Base-by-base conservation (phyloP, 2,113 vertebrate genomes). In the Brevimyrus niger region DNA sequence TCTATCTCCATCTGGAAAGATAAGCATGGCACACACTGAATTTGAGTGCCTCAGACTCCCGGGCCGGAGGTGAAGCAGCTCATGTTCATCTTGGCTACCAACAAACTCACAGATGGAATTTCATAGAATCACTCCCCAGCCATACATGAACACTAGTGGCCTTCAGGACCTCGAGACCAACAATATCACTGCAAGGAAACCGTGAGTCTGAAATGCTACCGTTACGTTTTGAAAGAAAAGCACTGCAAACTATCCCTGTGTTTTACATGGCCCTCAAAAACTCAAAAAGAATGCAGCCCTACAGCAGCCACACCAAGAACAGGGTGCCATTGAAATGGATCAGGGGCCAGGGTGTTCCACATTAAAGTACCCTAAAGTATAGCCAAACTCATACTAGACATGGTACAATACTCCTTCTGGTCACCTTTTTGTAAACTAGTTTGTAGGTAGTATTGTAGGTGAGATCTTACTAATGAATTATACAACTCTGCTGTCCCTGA, bases 1-100 rank as follows among this genome's bases (percentile, higher is more conserved):
- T 98, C 97, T 93, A 99, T 95, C 95, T 99, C 98, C 94, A 96
- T 91, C 98, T 99, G 94, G 11, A 80, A 92, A 91, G 35, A 90
- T 4, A 94, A 92, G 90, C 1, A 53, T 0, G 6, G 86, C 10
- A 51, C 48, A 55, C 51, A 61, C 38, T 50, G n/a, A 42, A 65
- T 48, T 44, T n/a, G 27, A 83, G n/a, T 2, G 73, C 31, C 31
- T 38, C 17, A 17, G 46, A 85, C 9, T 19, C 61, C 61, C 44
- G 21, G 21, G 46, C 31, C 13, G 31, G 31, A 35, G 69, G 10
- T 15, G 27, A 69, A 27, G 27, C 27, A 31, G 65, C 65, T 69
- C 27, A 15, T 35, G 27, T 73, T 73, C 4, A 15, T 73, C n/a
- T 11, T 10, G n/a, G n/a, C 9, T 73, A 31, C 27, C 11, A 69